A percentile compares a stretch with the other conserved stretches of the same genome.
These are phyloP conservation scores for Radopholus similis DNA, from an alignment of 1,140 invertebrate genomes.

Conservation along the genomic window DNA sequence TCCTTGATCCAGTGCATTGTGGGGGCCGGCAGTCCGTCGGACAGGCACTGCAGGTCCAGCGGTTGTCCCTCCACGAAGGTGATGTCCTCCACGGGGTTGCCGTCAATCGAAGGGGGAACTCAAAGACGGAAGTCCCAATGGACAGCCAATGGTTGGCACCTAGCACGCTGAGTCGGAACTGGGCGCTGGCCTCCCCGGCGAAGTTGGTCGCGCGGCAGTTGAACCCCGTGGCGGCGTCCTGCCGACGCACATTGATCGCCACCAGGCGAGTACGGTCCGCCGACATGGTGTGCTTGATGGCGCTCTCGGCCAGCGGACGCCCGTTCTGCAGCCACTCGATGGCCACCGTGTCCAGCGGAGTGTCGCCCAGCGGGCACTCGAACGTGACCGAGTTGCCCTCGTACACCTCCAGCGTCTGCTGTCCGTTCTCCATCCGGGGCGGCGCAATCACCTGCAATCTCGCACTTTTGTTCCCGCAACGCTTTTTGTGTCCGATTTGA, in stretches of 20 bases:
- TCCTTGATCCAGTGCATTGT: slow-evolving; percentile 47
- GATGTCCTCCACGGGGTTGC: slow-evolving; percentile 65
- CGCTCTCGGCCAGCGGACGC: no score
- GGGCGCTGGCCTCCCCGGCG: slow-evolving; percentile 68
- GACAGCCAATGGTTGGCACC: slow-evolving; percentile 32
- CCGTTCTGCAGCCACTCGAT: slow-evolving; percentile 46
- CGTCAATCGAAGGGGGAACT: slow-evolving; percentile 47
- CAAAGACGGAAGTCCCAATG: slow-evolving; percentile 69
- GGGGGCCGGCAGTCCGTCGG: slow-evolving; percentile 38
- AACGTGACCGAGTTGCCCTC: slow-evolving; percentile 47
- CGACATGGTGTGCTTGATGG: slow-evolving; percentile 31
- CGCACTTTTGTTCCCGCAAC: no score
- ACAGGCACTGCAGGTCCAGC: slow-evolving; percentile 62
- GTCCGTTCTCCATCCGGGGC: background rate
- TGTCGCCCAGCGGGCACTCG: slow-evolving; percentile 40
- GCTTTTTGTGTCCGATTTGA: no score
- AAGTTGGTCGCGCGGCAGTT: slow-evolving; percentile 76
- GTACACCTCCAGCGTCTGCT: slow-evolving; percentile 34
- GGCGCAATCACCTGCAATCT: slow-evolving; percentile 19
- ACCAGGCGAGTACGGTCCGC: slow-evolving; percentile 63
- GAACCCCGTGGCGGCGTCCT: slow-evolving; percentile 74
- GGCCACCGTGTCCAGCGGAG: slow-evolving; percentile 28
- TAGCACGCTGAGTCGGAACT: slow-evolving; percentile 65
- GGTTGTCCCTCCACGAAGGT: slow-evolving; percentile 69
- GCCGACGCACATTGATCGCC: slow-evolving; percentile 72